A percentile compares a stretch with the other conserved stretches of the same genome.
These are phyloP conservation scores for Drosophila mimetica DNA, from an alignment of 2,888 invertebrate genomes.

Conservation along the genomic window DNA sequence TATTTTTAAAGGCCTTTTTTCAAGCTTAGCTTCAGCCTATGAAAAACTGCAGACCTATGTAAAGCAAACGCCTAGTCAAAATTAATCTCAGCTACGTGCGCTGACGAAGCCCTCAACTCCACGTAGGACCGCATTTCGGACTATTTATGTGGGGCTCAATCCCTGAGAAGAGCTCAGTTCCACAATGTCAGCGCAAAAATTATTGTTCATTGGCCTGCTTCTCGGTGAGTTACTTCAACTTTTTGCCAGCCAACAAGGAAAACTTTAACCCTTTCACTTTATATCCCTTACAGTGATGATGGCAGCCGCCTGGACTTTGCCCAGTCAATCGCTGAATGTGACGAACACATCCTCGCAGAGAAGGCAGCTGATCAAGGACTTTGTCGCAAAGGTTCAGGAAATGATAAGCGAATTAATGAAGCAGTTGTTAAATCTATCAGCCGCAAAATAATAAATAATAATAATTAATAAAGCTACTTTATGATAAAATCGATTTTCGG, in stretches of 20 bases:
- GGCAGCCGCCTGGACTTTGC: slow-evolving; percentile 9
- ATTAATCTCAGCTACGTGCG: slow-evolving; percentile 52
- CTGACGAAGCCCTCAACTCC: slow-evolving; percentile 1
- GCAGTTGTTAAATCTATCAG: neutral
- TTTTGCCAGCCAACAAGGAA: neutral
- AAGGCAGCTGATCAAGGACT: slow-evolving; percentile 44
- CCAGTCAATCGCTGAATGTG: slow-evolving; percentile 1
- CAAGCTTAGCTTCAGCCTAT: neutral
- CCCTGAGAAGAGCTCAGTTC: slow-evolving; percentile 7
- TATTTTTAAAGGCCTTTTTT: too few species aligned
- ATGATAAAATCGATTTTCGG: too few species aligned
- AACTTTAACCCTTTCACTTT: neutral
- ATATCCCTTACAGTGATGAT: slow-evolving; percentile 9
- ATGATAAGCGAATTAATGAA: slow-evolving; percentile 44
- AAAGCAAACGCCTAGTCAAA: neutral
- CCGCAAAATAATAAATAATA: neutral
- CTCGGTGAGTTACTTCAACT: slow-evolving; percentile 43
- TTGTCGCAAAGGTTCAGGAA: slow-evolving; percentile 46
- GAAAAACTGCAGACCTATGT: neutral
- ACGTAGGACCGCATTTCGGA: slow-evolving; percentile 46
- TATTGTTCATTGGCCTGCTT: slow-evolving; percentile 26
- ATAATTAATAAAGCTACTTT: too few species aligned
- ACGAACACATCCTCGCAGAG: slow-evolving; percentile 15
- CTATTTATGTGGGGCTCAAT: slow-evolving; percentile 49
- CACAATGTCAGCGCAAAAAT: slow-evolving; percentile 14